These are phyloP conservation scores for Aphaenogaster rudis DNA, from an alignment of 1,140 invertebrate genomes.

Conservation along the genomic window DNA sequence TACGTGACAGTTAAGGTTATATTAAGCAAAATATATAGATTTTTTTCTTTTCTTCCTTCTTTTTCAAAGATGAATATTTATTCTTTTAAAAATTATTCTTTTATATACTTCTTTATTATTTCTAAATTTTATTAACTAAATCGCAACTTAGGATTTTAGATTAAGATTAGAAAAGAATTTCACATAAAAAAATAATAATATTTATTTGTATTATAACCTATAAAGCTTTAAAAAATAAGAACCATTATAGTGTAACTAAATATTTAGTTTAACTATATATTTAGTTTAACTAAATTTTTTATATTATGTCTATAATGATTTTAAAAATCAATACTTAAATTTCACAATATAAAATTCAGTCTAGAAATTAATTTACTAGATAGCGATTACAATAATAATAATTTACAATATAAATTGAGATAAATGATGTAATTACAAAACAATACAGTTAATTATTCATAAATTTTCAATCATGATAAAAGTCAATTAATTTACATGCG, in stretches of 20 bases:
- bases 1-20: background rate
- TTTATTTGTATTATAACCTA: constrained; percentile 3
- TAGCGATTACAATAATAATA: background rate
- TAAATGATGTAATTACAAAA: background rate
- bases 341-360: background rate
- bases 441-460: background rate
- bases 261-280: background rate
- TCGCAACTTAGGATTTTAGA: background rate
- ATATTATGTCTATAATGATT: background rate
- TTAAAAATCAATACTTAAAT: background rate
- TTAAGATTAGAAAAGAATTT: background rate
- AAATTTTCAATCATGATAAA: background rate
- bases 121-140: background rate
- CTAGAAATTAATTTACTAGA: background rate
- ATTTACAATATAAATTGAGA: background rate
- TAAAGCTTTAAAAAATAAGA: constrained; percentile 2
- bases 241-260: background rate
- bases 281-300: background rate
- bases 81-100: background rate
- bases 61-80: constrained; percentile 1
- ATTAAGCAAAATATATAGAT: background rate
- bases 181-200: background rate
- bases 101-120: background rate
- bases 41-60: background rate
- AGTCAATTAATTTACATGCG: background rate